A percentile compares a stretch with the other conserved stretches of the same genome.
These are phyloP conservation scores for Oryzias celebensis DNA, from an alignment of 2,113 vertebrate genomes.

Conservation along the genomic window DNA sequence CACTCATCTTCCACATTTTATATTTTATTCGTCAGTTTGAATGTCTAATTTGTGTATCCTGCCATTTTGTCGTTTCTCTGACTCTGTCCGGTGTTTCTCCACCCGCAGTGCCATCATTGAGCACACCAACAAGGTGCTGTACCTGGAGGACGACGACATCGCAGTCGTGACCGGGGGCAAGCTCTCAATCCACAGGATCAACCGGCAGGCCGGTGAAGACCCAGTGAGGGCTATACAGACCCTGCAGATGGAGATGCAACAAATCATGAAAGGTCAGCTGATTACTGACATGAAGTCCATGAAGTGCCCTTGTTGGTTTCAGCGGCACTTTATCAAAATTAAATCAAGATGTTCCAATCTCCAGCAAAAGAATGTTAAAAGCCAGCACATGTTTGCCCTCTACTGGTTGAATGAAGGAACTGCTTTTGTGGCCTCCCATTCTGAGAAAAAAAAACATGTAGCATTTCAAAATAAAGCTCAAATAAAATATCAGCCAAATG, in stretches of 20 bases:
- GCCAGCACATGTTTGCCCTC: slow-evolving; percentile 38
- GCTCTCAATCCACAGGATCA: slow-evolving; percentile 90
- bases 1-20: neutral
- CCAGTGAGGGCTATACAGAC: slow-evolving; percentile 91
- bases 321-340: no score
- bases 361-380: neutral
- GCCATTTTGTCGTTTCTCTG: neutral
- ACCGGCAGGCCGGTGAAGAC: slow-evolving; percentile 85
- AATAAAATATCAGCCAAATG: neutral
- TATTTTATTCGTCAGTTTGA: neutral
- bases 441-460: neutral
- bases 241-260: slow-evolving; percentile 93
- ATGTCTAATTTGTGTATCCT: neutral
- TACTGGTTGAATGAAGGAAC: slow-evolving; percentile 43
- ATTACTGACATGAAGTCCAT: neutral
- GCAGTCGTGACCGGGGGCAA: slow-evolving; percentile 86
- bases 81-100: neutral
- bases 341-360: neutral
- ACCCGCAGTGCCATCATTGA: slow-evolving; percentile 89
- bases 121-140: slow-evolving; percentile 95
- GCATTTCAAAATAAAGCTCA: neutral
- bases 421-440: neutral
- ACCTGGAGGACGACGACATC: slow-evolving; percentile 92
- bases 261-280: slow-evolving; percentile 94
- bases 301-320: no score